Evolutionary conservation across 2,113 vertebrate genomes (phyloP).

Genomic region (Mormyrus iriodes): DNA sequence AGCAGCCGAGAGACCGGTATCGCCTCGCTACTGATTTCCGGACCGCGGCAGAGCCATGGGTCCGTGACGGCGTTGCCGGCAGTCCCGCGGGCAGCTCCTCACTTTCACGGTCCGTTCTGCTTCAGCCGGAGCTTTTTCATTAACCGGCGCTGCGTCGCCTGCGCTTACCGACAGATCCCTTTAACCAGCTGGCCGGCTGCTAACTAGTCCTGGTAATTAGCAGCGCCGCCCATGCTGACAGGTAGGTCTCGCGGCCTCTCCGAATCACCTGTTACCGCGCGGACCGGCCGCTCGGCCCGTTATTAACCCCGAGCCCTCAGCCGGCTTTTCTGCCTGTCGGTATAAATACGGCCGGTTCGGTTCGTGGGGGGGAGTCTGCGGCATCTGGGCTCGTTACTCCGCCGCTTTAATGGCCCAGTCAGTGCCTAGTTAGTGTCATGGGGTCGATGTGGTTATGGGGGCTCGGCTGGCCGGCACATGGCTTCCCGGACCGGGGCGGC

Average conservation of each 20-base stretch:
- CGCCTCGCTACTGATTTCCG: background rate
- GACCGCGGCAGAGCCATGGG: background rate
- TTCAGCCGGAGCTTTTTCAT: background rate
- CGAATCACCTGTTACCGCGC: background rate
- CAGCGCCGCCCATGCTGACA: background rate
- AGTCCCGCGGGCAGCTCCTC: background rate
- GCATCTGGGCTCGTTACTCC: background rate
- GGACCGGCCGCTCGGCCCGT: background rate
- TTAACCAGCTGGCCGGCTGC: background rate
- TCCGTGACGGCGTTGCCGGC: background rate
- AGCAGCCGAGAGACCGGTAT: background rate
- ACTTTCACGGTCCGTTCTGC: background rate
- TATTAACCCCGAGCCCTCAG: no score
- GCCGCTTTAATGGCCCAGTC: background rate
- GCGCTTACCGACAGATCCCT: background rate
- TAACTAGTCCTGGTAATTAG: background rate
- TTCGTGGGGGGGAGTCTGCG: background rate
- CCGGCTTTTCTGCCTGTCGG: background rate
- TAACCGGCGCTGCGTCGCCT: background rate
- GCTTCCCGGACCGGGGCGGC: background rate
- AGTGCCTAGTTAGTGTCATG: background rate
- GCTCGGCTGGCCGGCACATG: background rate
- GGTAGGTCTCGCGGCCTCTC: background rate
- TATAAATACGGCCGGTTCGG: background rate
- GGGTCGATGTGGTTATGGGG: background rate